Evolutionary conservation across 92 coral and sea anemone species (phyloP).

Genomic region (Virgularia gustaviana): DNA sequence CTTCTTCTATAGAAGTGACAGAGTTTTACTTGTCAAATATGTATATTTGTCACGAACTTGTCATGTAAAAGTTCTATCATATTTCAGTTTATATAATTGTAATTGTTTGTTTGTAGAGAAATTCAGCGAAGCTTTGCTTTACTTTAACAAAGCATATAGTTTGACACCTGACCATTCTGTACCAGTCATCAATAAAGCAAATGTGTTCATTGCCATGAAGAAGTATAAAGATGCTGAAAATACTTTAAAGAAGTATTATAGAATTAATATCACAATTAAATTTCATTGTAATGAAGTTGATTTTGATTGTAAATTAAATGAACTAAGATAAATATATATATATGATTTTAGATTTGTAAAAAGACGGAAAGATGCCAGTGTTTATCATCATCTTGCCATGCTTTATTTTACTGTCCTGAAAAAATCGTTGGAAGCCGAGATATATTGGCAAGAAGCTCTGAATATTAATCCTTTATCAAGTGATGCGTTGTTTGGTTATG

Average conservation of each 20-base stretch:
- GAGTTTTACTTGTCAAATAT: too few species aligned
- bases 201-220: constrained; percentile 51
- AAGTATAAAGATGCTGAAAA: constrained; percentile 56
- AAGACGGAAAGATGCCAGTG: constrained; percentile 49
- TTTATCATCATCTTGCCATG: constrained; percentile 71
- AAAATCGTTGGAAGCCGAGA: constrained; percentile 66
- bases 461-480: constrained; percentile 56
- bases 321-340: not conserved
- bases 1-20: too few species aligned
- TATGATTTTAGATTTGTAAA: not conserved
- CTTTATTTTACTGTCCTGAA: constrained; percentile 73
- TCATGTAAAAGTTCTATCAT: too few species aligned
- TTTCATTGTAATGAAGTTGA: too few species aligned
- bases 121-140: constrained; percentile 43
- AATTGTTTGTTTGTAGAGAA: too few species aligned
- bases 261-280: too few species aligned
- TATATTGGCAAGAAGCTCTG: constrained; percentile 71
- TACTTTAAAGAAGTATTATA: constrained; percentile 55
- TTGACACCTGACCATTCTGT: constrained; percentile 62
- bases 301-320: not conserved
- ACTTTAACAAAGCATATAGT: constrained; percentile 55
- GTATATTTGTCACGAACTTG: too few species aligned
- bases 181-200: constrained; percentile 77
- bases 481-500: constrained; percentile 66
- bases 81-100: too few species aligned